A percentile compares a stretch with the other conserved stretches of the same genome.
Evolutionary conservation across 1,140 invertebrate genomes (phyloP).

Genomic region (Solen grandis): DNA sequence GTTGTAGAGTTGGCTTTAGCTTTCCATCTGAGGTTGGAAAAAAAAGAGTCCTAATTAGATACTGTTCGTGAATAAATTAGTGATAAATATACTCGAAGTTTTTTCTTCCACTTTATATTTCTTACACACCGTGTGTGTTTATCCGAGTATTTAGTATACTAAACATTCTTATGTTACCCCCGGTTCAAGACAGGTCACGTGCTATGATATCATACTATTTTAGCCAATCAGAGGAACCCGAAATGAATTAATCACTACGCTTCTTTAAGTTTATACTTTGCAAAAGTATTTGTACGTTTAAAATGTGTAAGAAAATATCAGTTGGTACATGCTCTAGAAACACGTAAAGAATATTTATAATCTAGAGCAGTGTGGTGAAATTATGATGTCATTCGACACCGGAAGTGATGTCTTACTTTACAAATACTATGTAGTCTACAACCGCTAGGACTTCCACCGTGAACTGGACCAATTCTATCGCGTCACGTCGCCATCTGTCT

Average conservation of each 20-base stretch:
- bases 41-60: not conserved
- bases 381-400: too few relatives aligned
- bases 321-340: not conserved
- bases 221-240: too few relatives aligned
- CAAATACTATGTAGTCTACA: not conserved
- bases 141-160: too few relatives aligned
- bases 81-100: not conserved
- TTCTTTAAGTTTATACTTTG: not conserved
- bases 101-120: too few relatives aligned
- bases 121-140: too few relatives aligned
- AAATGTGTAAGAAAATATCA: not conserved
- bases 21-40: not conserved
- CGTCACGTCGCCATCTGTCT: not conserved
- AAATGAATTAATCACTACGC: too few relatives aligned
- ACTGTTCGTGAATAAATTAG: not conserved
- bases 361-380: too few relatives aligned
- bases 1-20: not conserved
- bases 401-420: not conserved
- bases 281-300: not conserved
- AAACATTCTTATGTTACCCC: too few relatives aligned
- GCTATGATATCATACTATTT: too few relatives aligned
- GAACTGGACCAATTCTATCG: not conserved
- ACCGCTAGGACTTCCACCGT: not conserved
- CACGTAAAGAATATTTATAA: too few relatives aligned
- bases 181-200: too few relatives aligned